Evolutionary conservation across 2,113 vertebrate species (phyloP).

Genomic region (Ictidomys tridecemlineatus): DNA sequence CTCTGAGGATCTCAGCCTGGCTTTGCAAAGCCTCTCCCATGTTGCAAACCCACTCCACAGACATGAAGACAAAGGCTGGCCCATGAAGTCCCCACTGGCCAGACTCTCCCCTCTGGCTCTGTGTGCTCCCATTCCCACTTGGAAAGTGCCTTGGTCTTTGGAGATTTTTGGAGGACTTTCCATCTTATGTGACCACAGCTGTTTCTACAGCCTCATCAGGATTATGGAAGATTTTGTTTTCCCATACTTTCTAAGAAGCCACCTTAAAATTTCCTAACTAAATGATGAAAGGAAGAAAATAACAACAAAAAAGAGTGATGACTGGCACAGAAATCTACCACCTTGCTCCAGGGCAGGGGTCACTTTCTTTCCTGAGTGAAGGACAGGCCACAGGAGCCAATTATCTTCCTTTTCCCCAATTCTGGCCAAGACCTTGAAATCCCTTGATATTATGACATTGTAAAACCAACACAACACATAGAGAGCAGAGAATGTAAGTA

Average conservation of each 20-base stretch:
- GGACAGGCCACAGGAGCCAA: accelerated
- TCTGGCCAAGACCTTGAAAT: background rate
- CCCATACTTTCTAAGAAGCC: background rate
- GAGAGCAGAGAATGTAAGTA: background rate
- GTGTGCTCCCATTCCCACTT: accelerated
- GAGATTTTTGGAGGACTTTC: too few relatives aligned
- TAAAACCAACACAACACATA: background rate
- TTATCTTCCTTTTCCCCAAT: background rate
- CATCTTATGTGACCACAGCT: background rate
- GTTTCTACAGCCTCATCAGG: background rate
- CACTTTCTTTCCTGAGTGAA: background rate
- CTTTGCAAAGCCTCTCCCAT: background rate
- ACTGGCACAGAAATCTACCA: background rate
- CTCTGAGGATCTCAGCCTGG: accelerated
- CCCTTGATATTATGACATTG: background rate
- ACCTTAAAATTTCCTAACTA: background rate
- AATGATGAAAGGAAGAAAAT: background rate
- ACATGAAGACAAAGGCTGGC: background rate
- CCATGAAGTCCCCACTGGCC: background rate
- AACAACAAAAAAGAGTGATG: background rate
- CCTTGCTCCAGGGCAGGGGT: background rate
- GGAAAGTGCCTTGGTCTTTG: accelerated
- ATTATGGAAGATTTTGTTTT: background rate
- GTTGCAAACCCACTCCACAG: accelerated
- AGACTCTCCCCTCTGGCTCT: background rate